phyloP scores from a whole-genome alignment of 2,888 invertebrate genomes.

The Andricus quercusramuli region DNA sequence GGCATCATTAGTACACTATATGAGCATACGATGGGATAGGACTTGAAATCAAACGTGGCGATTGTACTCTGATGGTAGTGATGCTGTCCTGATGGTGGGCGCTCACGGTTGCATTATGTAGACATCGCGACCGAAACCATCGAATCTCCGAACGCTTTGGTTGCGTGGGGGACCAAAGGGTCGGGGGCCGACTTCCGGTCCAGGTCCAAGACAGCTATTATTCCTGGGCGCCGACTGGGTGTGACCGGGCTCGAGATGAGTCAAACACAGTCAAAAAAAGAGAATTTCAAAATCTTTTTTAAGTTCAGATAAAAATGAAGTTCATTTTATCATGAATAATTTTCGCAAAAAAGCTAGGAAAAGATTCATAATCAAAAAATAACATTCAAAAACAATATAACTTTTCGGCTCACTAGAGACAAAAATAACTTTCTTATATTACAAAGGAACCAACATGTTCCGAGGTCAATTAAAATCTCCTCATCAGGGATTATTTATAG shows the following conservation, averaged over 20 bases:
- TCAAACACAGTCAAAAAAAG: conserved; percentile 51
- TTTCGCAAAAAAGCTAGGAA: no score
- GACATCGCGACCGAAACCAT: conserved; percentile 62
- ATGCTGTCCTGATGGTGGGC: conserved; percentile 42
- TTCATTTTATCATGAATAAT: no score
- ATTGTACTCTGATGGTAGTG: conserved; percentile 54
- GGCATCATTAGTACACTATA: conserved; percentile 72
- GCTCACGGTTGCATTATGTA: conserved; percentile 45
- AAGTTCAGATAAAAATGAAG: no score
- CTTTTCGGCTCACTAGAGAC: no score
- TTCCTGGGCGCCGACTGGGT: conserved; percentile 70
- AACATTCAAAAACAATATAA: no score
- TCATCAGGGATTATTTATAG: no score
- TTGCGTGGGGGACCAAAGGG: conserved; percentile 52
- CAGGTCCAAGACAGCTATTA: conserved; percentile 63
- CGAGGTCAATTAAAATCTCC: no score
- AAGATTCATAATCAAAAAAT: no score
- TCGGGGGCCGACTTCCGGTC: conserved; percentile 68
- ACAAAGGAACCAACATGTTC: no score
- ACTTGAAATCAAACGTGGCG: conserved; percentile 69
- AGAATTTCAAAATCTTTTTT: no score
- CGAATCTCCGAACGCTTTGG: conserved; percentile 63
- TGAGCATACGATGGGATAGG: conserved; percentile 49
- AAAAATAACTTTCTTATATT: no score
- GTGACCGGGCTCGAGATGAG: conserved; percentile 67